Conservation (phyloP, 2,797 vertebrate genomes). For the Chrysocyon brachyurus region DNA sequence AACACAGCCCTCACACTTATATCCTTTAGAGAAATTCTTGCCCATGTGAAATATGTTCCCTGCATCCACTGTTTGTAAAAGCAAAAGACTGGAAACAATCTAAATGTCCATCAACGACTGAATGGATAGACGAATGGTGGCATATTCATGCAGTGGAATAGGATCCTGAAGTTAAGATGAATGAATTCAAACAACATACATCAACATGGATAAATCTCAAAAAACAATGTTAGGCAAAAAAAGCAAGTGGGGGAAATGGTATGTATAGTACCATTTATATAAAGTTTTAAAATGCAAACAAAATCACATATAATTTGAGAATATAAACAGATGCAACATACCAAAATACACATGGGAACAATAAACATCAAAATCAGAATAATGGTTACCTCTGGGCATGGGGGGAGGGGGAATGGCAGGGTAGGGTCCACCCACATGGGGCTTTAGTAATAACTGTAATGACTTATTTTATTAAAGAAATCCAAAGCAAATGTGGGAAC, state of each 20-base stretch:
- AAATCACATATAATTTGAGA: slow-evolving; percentile 40
- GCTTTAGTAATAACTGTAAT: neutral
- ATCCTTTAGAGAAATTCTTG: slow-evolving; percentile 34
- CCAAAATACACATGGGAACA: slow-evolving; percentile 58
- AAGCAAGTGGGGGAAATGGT: slow-evolving; percentile 41
- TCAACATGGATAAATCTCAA: slow-evolving; percentile 55
- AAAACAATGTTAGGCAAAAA: slow-evolving; percentile 3
- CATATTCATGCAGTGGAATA: neutral
- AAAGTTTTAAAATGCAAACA: slow-evolving; percentile 67
- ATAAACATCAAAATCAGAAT: slow-evolving; percentile 36
- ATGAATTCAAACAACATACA: slow-evolving; percentile 3
- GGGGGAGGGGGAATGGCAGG: neutral
- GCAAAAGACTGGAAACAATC: slow-evolving; percentile 44
- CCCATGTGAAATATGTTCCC: neutral
- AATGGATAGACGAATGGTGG: slow-evolving; percentile 46
- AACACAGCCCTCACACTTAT: neutral
- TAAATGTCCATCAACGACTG: neutral
- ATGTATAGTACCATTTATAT: slow-evolving; percentile 53
- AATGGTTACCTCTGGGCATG: slow-evolving; percentile 2
- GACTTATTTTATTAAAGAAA: slow-evolving; percentile 27
- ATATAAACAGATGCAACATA: slow-evolving; percentile 44
- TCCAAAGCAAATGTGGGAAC: slow-evolving; percentile 21
- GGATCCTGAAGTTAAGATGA: slow-evolving; percentile 6
- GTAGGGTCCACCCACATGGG: neutral
- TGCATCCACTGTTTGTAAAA: slow-evolving; percentile 38